Evolutionary conservation across 1,140 invertebrate genomes (phyloP), one percentile per base, ranked within the genome.

Genomic region (Aphaenogaster ashmeadi): DNA sequence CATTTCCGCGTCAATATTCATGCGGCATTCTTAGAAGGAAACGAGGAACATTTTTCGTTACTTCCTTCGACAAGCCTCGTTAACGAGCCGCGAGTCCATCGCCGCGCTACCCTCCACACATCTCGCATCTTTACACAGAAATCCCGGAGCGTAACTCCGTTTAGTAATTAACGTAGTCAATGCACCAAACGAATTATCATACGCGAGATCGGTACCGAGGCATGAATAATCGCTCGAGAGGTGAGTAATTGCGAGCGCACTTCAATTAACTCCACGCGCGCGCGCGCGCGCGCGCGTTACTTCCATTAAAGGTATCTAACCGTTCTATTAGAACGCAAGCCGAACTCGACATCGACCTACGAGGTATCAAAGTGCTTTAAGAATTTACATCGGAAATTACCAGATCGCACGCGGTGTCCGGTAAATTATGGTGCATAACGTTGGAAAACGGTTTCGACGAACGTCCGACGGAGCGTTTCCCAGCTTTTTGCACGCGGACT

Each of bases 131-230:
- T 33, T 44, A 33, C 58, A 21, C 50, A 15, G 54, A 89, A 84
- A 44, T 78, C 71, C 41, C 27, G 44, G 38, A 58, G 54, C 52
- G 41, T 52, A 54, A 58, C 56, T 33, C 41, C 36, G 33, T n/a
- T 58, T 38, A 64, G 74, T 87, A 91, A 91, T 91, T 91, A 89
- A 91, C 89, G 85, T 62, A 67, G 83, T 80, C 87, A 66, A 80
- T 78, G 87, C 90, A 21, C 36, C 52, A 41, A 88, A 83, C 77
- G 83, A 91, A 91, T 91, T 84, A 89, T 91, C 83, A 89, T 89
- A 78, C 83, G 75, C 77, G 56, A 56, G 41, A 89, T 89, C 77
- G 87, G 87, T 60, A 91, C 79, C 60, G 74, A 36, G 67, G 52
- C 78, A 62, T 71, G 79, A 89, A 90, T 91, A 87, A 91, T 91